Percentiles rank a stretch among this genome's conserved stretches.
These are phyloP conservation scores for Clarias magur DNA, from an alignment of 2,113 vertebrate genomes.

Conservation along the genomic window DNA sequence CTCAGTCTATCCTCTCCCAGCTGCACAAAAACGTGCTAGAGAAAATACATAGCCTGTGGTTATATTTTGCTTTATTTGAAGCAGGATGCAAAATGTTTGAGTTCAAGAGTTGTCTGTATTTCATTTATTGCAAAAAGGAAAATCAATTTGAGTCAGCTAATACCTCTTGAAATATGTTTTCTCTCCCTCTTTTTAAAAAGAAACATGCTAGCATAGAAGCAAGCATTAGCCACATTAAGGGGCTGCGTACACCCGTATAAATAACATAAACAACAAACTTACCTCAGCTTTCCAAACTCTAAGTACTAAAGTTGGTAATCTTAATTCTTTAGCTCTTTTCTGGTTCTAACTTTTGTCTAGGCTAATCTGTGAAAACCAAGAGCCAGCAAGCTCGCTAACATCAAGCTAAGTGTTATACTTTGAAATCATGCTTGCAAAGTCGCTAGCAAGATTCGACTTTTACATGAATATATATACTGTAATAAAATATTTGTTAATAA, in stretches of 20 bases:
- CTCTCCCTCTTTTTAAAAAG: background rate
- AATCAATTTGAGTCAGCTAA: background rate
- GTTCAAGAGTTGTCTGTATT: background rate
- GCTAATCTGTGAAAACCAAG: background rate
- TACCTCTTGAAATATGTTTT: background rate
- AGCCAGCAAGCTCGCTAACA: background rate
- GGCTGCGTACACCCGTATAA: background rate
- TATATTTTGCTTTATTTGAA: background rate
- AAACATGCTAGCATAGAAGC: background rate
- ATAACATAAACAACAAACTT: background rate
- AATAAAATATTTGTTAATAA: background rate
- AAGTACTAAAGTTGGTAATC: background rate
- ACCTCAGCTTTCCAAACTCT: background rate
- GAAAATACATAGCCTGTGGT: background rate
- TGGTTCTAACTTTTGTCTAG: background rate
- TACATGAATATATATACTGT: background rate
- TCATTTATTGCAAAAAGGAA: background rate
- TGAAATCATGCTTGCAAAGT: background rate
- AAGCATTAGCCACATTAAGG: background rate
- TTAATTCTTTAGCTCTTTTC: background rate
- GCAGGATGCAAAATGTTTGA: background rate
- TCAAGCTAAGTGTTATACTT: background rate
- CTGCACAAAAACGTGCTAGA: background rate
- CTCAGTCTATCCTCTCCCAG: background rate
- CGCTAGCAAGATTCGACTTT: background rate